Evolutionary conservation across 2,113 vertebrate species (phyloP), one percentile per base, ranked within the genome.

Genomic region (Apus apus): DNA sequence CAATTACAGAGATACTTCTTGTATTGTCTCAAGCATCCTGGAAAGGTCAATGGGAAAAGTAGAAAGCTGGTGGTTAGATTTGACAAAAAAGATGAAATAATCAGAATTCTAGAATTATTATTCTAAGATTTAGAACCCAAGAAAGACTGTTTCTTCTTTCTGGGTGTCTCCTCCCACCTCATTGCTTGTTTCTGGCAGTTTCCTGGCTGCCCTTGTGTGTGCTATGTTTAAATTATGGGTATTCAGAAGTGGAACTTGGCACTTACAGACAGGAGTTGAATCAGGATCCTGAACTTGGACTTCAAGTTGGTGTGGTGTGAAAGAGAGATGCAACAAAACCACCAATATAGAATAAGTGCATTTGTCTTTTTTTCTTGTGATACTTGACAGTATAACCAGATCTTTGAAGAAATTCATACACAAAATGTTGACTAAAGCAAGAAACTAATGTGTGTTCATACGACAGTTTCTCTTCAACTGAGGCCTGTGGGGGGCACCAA

Each of bases 401-500:
- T 23, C 29, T 65, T 29, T 56, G 40, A 66, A 78, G 20, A 65
- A 84, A 65, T 46, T 30, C 73, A 93, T 54, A 38, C 29, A 71
- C 11, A 51, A 56, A 36, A 27, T 32, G 6, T 71, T 85, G 36
- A 82, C 40, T 56, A 89, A 71, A 15, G 8, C 34, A 64, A 67
- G 60, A 71, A 89, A 81, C 53, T 13, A 75, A 72, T 4, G 1
- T 11, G 12, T 51, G 29, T 56, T 79, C 51, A 89, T 60, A 68
- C 6, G 73, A 30, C 6, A 29, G 57, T 64, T 71, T 71, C 65
- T 72, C 38, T 80, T 80, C 61, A 66, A 13, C 50, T 92, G 58
- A 92, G 84, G n/a, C 43, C 87, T 20, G 72, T 50, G 93, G 87
- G 71, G 75, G 76, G 68, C 72, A 86, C 85, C 83, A 95, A 88